Evolutionary conservation across 1,140 invertebrate genomes (phyloP).

Genomic region (Apis florea): DNA sequence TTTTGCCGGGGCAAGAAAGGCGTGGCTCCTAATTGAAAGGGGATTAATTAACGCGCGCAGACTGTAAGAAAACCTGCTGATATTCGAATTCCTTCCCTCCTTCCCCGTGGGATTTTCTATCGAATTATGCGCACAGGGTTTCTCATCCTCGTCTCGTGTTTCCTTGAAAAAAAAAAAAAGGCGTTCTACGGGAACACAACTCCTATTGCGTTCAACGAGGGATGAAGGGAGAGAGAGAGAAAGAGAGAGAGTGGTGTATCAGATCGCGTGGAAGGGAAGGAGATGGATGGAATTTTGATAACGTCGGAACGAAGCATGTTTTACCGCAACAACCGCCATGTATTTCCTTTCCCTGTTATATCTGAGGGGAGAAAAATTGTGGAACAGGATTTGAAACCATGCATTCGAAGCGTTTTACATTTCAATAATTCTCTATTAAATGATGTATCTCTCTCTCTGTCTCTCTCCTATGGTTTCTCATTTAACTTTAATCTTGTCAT

Average conservation of each 20-base stretch:
- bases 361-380: neutral
- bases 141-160: conserved; percentile 11
- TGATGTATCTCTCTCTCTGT: neutral
- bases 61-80: conserved; percentile 49
- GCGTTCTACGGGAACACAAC: conserved; percentile 30
- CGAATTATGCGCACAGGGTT: conserved; percentile 61
- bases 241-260: neutral
- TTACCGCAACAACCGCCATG: conserved; percentile 60
- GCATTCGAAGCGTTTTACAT: too few species aligned
- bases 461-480: too few species aligned
- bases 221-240: neutral
- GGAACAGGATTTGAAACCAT: too few species aligned
- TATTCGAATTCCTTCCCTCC: conserved; percentile 47
- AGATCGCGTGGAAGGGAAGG: conserved; percentile 1
- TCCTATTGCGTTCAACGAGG: neutral
- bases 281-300: conserved; percentile 68
- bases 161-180: neutral
- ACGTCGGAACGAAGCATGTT: conserved; percentile 58
- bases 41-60: conserved; percentile 65
- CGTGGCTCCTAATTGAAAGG: conserved; percentile 64
- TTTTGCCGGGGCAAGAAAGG: conserved; percentile 54
- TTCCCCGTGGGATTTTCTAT: conserved; percentile 38
- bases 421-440: neutral
- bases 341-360: conserved; percentile 55
- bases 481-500: too few species aligned